These are phyloP conservation scores for Sminthurinus aureus DNA, from an alignment of 2,888 invertebrate genomes.

Conservation along the genomic window DNA sequence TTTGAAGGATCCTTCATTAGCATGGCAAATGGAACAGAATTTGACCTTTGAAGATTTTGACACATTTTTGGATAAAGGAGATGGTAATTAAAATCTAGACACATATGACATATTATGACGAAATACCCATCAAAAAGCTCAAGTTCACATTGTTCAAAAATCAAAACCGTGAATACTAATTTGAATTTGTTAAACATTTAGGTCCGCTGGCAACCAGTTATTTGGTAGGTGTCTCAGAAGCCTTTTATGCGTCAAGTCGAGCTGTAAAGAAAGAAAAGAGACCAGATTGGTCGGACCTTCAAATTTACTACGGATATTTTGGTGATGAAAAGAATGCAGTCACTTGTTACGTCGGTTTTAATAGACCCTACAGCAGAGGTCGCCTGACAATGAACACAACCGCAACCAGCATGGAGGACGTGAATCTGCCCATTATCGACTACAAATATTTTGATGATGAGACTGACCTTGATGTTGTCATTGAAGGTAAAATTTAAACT, in stretches of 20 bases:
- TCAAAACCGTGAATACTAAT: too few relatives aligned
- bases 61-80: background rate
- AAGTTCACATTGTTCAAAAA: too few relatives aligned
- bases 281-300: background rate
- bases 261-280: background rate
- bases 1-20: background rate
- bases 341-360: background rate
- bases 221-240: too few relatives aligned
- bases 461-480: background rate
- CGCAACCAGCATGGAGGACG: conserved; percentile 21
- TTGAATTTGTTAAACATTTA: too few relatives aligned
- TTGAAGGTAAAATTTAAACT: conserved; percentile 4
- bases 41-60: background rate
- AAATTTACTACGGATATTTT: background rate
- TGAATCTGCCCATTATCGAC: background rate
- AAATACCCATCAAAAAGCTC: too few relatives aligned
- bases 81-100: background rate
- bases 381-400: background rate
- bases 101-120: too few relatives aligned
- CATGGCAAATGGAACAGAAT: background rate
- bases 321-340: background rate
- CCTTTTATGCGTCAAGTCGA: background rate
- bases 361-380: background rate
- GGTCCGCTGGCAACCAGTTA: too few relatives aligned
- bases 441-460: background rate